Evolutionary conservation across 2,113 vertebrate species (phyloP).

Genomic region (Passer montanus): DNA sequence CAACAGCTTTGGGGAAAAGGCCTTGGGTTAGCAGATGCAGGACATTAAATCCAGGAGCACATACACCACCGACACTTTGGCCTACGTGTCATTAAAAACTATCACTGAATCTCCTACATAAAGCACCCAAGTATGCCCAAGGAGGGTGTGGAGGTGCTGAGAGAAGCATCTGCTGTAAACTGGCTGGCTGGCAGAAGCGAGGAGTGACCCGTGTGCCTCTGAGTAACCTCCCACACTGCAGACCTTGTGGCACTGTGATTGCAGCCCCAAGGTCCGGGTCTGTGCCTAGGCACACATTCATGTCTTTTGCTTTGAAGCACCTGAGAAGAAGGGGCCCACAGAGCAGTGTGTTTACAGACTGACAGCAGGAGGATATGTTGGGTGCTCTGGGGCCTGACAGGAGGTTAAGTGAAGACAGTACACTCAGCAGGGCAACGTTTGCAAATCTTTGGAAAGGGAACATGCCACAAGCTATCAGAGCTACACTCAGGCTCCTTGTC

Average conservation of each 20-base stretch:
- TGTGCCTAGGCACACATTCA: background rate
- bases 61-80: background rate
- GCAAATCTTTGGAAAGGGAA: background rate
- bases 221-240: background rate
- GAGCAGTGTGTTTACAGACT: background rate
- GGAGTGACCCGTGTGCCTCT: background rate
- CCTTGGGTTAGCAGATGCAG: background rate
- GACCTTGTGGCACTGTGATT: background rate
- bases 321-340: background rate
- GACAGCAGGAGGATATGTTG: background rate
- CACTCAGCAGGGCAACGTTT: background rate
- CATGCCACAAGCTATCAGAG: background rate
- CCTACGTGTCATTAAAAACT: background rate
- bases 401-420: background rate
- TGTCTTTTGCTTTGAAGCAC: background rate
- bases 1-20: background rate
- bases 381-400: background rate
- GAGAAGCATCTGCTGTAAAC: background rate
- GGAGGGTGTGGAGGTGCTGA: background rate
- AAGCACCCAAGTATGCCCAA: background rate
- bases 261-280: background rate
- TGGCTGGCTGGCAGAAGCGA: background rate
- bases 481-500: background rate
- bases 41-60: background rate
- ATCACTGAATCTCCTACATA: background rate